These are phyloP conservation scores for Cantharis flavilabris DNA, from an alignment of 2,888 invertebrate genomes.

Conservation along the genomic window DNA sequence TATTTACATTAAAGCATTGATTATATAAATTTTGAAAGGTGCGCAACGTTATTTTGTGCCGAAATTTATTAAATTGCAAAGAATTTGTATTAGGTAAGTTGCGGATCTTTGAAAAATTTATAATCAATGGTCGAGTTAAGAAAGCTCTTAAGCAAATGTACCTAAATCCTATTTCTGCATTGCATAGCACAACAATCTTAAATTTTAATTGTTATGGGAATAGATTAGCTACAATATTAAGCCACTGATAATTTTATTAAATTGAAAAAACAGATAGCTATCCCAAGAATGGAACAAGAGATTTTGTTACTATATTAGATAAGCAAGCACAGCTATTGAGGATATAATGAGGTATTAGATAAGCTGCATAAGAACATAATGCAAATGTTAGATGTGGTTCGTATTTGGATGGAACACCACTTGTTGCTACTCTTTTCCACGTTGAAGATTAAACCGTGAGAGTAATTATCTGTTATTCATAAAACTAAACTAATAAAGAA, in stretches of 20 bases:
- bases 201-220: too few species aligned
- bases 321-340: background rate
- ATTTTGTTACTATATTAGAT: background rate
- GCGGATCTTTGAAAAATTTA: background rate
- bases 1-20: background rate
- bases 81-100: background rate
- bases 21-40: background rate
- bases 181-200: too few species aligned
- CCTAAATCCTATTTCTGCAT: background rate
- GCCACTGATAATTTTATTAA: background rate
- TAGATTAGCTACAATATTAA: background rate
- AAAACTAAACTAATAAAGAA: too few species aligned
- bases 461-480: too few species aligned
- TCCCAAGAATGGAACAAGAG: background rate
- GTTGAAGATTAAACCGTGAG: too few species aligned
- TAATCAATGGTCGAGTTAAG: background rate
- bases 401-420: too few species aligned
- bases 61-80: too few species aligned
- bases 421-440: too few species aligned
- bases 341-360: too few species aligned
- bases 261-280: background rate
- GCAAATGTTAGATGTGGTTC: too few species aligned
- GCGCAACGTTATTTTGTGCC: too few species aligned
- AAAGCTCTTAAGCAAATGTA: background rate
- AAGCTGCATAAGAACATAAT: too few species aligned